Evolutionary conservation across 2,797 vertebrate genomes (phyloP).

Genomic region (Danio tinwini): DNA sequence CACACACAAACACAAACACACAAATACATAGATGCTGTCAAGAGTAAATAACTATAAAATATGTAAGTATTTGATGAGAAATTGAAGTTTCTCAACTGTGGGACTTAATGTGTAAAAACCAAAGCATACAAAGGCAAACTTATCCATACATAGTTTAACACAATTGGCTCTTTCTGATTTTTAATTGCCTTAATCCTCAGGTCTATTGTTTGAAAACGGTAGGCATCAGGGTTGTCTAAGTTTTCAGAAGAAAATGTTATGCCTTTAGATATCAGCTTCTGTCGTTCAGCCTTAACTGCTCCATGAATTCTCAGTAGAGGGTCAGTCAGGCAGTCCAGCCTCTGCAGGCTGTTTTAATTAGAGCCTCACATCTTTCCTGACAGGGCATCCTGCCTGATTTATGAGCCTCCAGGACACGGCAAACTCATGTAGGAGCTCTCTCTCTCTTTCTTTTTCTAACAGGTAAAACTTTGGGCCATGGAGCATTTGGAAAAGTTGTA

Average conservation of each 20-base stretch:
- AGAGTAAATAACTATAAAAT: background rate
- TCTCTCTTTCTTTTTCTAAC: conserved; percentile 67
- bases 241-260: conserved; percentile 61
- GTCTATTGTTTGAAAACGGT: conserved; percentile 10
- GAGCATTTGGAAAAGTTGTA: conserved; percentile 95
- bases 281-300: conserved; percentile 64
- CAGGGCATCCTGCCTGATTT: conserved; percentile 64
- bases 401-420: conserved; percentile 57
- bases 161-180: background rate
- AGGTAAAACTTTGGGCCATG: conserved; percentile 95
- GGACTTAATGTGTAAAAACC: background rate
- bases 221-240: conserved; percentile 43
- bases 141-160: background rate
- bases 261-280: conserved; percentile 67
- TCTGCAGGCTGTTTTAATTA: conserved; percentile 74
- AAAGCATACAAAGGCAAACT: background rate
- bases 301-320: conserved; percentile 65
- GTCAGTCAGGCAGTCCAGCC: conserved; percentile 59
- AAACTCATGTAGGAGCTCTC: conserved; percentile 52
- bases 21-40: background rate
- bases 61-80: background rate
- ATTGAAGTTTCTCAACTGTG: background rate
- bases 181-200: conserved; percentile 2
- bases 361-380: conserved; percentile 65
- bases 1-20: too few species aligned